Evolutionary conservation across 2,888 invertebrate species (phyloP), one percentile per base, ranked within the genome.

Genomic region (Emmelina monodactyla): DNA sequence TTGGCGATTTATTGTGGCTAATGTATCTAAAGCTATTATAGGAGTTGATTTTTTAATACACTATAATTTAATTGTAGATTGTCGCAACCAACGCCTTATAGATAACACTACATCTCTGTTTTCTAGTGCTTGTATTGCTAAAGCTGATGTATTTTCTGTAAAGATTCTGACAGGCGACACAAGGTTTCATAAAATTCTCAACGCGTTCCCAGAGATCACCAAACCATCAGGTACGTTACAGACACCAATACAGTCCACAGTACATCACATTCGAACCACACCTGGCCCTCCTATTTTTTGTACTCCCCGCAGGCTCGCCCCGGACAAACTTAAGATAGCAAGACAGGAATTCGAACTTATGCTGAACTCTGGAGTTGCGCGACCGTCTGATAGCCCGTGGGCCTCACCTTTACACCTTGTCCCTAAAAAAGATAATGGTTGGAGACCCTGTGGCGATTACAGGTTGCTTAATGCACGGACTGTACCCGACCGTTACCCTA

Each of bases 371-470:
- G 30, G 30, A 3, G 13, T 12, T 9, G 14, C 14, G 3, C 7
- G 15, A 3, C 30, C 30, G 3, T 30, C 30, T 2, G 30, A 30
- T 11, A 14, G 14, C 10, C 38, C 30, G 5, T 30, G 30, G 30
- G 7, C 30, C 10, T 30, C 30, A 3, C 30, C 30, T 3, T 10
- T 30, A 7, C 30, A 30, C 13, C 30, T 30, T 6, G 15, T 10
- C 14, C 30, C 30, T 3, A 30, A 15, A 12, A 30, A 30, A 12
- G 32, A 33, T 6, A 30, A 64, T 14, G 49, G 58, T 22, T 38
- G 44, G 25, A 25, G 25, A 10, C 25, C 25, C 4, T 25, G 25
- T 11, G 25, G 25, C 6, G 25, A 25, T 25, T 25, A 25, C 25
- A 9, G 25, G 9, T 3, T 7, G n/a, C n/a, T 25, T 3, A 25